These are phyloP conservation scores for Cryptomyrus ogoouensis DNA, from an alignment of 2,113 vertebrate genomes.

Conservation along the genomic window DNA sequence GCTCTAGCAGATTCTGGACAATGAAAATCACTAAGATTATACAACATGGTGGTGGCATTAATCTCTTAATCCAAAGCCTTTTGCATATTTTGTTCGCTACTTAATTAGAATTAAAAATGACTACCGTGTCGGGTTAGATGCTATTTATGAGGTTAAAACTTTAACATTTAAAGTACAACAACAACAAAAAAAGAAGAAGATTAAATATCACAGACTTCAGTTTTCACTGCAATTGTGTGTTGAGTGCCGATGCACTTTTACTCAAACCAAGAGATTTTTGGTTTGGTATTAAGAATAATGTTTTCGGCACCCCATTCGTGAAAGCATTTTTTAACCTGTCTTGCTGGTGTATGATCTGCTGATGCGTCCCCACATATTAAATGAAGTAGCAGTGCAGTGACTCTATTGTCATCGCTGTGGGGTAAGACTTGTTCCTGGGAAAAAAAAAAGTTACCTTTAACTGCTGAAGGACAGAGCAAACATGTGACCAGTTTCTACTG, in stretches of 20 bases:
- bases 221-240: not conserved
- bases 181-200: not conserved
- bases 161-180: not conserved
- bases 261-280: not conserved
- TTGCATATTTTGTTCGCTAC: not conserved
- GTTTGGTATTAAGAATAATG: not conserved
- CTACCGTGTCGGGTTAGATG: not conserved
- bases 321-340: not conserved
- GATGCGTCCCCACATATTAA: not conserved
- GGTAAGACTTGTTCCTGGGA: not conserved
- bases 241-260: not conserved
- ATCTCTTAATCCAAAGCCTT: conserved; percentile 49
- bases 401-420: not conserved
- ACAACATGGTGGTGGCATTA: conserved; percentile 43
- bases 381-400: not conserved
- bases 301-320: not conserved
- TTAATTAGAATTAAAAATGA: not conserved
- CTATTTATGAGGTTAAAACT: not conserved
- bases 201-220: not conserved
- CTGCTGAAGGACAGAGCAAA: not conserved
- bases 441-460: not conserved
- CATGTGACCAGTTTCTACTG: not conserved
- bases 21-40: conserved; percentile 56
- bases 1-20: conserved; percentile 52
- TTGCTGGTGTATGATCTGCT: not conserved